Percentiles rank a stretch among this genome's conserved stretches.
These are phyloP conservation scores for Drosophila pachea DNA, from an alignment of 1,140 invertebrate species.

Conservation along the genomic window DNA sequence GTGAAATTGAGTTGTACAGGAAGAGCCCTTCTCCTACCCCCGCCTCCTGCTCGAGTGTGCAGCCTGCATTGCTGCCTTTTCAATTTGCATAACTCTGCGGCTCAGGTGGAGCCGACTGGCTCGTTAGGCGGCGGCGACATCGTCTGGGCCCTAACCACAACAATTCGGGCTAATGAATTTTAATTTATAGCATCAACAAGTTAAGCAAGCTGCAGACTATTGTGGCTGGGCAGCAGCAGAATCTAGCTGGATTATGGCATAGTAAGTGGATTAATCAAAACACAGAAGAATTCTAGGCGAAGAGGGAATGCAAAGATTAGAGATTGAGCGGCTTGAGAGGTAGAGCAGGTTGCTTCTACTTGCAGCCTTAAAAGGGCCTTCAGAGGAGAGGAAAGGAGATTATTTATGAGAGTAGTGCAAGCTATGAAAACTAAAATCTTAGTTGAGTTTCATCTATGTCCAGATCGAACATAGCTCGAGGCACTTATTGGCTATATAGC, in stretches of 20 bases:
- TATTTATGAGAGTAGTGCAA: too few relatives aligned
- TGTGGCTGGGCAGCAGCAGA: background rate
- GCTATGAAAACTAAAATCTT: too few relatives aligned
- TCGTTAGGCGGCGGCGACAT: constrained; percentile 5
- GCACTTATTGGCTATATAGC: too few relatives aligned
- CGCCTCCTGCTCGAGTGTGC: background rate
- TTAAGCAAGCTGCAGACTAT: constrained; percentile 46
- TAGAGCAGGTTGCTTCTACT: too few relatives aligned
- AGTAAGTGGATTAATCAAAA: too few relatives aligned
- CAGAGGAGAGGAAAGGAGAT: too few relatives aligned
- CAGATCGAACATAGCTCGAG: too few relatives aligned
- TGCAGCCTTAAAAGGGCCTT: too few relatives aligned
- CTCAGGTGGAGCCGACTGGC: constrained; percentile 22
- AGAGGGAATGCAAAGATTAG: too few relatives aligned
- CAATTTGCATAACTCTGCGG: constrained; percentile 58
- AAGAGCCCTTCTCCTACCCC: background rate
- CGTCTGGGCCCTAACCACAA: constrained; percentile 53
- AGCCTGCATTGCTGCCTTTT: constrained; percentile 4
- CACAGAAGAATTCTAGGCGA: too few relatives aligned
- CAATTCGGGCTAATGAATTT: constrained; percentile 69
- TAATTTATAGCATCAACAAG: constrained; percentile 73
- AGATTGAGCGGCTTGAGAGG: too few relatives aligned
- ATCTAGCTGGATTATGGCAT: background rate
- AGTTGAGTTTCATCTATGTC: too few relatives aligned
- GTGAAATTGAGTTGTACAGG: constrained; percentile 66